phyloP scores from a whole-genome alignment of 2,797 vertebrate species.

The Halcyon badia region DNA sequence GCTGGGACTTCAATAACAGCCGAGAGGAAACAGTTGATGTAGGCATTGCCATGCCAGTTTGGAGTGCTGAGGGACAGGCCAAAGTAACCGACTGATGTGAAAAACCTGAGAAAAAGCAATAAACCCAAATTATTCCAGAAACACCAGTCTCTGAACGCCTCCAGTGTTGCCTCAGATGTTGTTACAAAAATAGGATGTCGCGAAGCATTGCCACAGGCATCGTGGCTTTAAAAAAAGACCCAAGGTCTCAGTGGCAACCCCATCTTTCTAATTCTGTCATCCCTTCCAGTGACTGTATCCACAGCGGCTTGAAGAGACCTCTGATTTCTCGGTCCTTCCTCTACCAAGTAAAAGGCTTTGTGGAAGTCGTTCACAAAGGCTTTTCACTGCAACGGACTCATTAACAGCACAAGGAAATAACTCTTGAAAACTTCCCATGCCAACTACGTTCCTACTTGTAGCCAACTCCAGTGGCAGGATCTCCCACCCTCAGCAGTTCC shows the following conservation, averaged over 20 bases:
- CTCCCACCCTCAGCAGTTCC: conserved; percentile 51
- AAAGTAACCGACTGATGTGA: conserved; percentile 87
- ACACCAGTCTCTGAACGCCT: background rate
- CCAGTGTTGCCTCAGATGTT: background rate
- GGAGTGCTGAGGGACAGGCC: conserved; percentile 90
- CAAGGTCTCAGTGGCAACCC: background rate
- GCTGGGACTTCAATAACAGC: conserved; percentile 91
- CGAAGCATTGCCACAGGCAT: background rate
- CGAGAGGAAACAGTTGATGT: conserved; percentile 92
- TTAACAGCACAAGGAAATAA: background rate
- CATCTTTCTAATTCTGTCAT: conserved; percentile 34
- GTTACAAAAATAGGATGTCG: background rate
- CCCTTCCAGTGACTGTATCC: conserved; percentile 9
- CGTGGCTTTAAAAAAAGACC: background rate
- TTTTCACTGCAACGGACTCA: background rate
- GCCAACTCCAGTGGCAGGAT: background rate
- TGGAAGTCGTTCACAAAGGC: background rate
- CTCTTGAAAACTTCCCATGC: background rate
- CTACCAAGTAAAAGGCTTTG: background rate
- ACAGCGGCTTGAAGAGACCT: conserved; percentile 36
- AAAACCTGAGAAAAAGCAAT: conserved; percentile 82
- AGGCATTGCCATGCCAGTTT: conserved; percentile 88
- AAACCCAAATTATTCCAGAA: conserved; percentile 15
- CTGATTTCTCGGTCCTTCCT: conserved; percentile 25
- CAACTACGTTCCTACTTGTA: background rate